These are phyloP conservation scores for Centropus unirufus DNA, from an alignment of 2,113 vertebrate genomes.

Conservation along the genomic window DNA sequence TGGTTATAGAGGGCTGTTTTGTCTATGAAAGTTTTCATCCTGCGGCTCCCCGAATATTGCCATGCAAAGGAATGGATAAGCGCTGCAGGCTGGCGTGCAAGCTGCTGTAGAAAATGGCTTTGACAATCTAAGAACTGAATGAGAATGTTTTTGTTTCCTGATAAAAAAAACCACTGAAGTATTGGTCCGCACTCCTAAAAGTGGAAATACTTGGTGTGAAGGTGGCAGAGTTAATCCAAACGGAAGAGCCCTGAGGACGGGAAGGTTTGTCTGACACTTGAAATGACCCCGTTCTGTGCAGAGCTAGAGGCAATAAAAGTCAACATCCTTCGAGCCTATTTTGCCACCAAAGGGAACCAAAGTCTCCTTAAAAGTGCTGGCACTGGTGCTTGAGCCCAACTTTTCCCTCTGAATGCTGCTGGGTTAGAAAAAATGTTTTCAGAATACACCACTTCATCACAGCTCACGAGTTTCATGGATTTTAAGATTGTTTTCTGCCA, in stretches of 20 bases:
- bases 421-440: neutral
- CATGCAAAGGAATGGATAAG: neutral
- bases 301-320: neutral
- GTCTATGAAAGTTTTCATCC: neutral
- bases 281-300: neutral
- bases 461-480: neutral
- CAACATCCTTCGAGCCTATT: neutral
- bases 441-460: neutral
- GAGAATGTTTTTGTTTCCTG: neutral
- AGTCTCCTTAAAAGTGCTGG: neutral
- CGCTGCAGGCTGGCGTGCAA: neutral
- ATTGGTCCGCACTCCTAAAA: neutral
- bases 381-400: neutral
- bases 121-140: neutral
- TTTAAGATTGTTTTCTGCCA: neutral
- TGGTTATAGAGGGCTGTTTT: conserved; percentile 11
- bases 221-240: neutral
- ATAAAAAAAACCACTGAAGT: neutral
- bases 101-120: neutral
- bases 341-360: neutral
- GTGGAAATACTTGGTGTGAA: neutral
- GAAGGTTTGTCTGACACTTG: neutral
- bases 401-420: neutral
- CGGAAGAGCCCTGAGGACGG: neutral
- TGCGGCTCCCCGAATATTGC: neutral